A percentile compares a stretch with the other conserved stretches of the same genome.
phyloP scores from a whole-genome alignment of 2,113 vertebrate species.

The Pycnonotus jocosus region DNA sequence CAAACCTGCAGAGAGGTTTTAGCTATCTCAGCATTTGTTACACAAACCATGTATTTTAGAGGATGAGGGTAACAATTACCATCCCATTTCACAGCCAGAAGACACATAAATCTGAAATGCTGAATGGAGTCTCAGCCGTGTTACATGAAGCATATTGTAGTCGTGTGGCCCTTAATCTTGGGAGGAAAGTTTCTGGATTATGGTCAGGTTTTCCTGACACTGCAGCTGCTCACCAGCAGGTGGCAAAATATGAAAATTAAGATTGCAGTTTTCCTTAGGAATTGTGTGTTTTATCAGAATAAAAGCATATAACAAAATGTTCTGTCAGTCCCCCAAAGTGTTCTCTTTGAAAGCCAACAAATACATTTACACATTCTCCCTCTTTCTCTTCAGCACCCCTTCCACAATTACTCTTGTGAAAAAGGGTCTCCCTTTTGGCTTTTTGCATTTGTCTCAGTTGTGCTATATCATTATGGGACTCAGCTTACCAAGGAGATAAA shows the following conservation, averaged over 20 bases:
- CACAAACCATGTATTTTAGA: not conserved
- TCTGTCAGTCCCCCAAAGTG: not conserved
- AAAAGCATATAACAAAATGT: not conserved
- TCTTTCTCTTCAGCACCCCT: not conserved
- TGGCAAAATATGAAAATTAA: slow-evolving; percentile 34
- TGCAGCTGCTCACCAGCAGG: slow-evolving; percentile 28
- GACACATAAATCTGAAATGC: not conserved
- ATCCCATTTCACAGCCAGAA: not conserved
- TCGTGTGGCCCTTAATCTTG: not conserved
- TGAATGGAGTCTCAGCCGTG: not conserved
- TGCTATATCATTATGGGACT: not conserved
- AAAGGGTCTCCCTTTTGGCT: not conserved
- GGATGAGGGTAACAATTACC: not conserved
- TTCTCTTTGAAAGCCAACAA: not conserved
- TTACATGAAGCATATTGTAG: not conserved
- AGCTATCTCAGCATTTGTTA: not conserved
- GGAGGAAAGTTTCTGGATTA: not conserved
- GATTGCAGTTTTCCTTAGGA: not conserved
- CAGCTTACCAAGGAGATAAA: not conserved
- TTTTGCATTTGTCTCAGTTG: not conserved
- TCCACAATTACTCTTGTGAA: not conserved
- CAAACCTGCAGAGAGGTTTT: not conserved
- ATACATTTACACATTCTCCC: not conserved
- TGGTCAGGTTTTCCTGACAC: not conserved
- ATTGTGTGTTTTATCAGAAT: not conserved